Base-by-base conservation (phyloP, 30 jellyfish, hydroid and myxozoan species). In the Hydractinia echinata region DNA sequence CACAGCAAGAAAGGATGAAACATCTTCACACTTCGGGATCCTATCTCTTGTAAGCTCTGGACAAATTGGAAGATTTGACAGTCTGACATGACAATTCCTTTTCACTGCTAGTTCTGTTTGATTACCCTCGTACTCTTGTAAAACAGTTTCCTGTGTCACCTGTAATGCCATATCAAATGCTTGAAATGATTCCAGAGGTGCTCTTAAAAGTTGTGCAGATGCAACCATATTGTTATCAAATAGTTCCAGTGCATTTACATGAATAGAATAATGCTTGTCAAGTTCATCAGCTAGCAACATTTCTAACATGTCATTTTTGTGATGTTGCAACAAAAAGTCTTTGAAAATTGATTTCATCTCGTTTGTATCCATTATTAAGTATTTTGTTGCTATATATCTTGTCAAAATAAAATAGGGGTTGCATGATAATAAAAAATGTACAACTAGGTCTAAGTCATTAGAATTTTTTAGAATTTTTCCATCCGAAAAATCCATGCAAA, bases 31-130 rank as follows among this genome's bases (percentile, higher is more conserved):
- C 76, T 86, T 87, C 30, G 99, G 99, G 16, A 93, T 61, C 68
- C 64, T 84, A 49, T 82, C 91, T 71, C 99, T 77, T 8, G 86
- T 82, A 19, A 93, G 88, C 72, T 93, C 96, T 62, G 99, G 96
- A 54, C 99, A 93, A 11, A 93, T 84, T 1, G 99, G 99, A n/a
- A 93, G 76, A 67, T 93, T 93, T 14, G 96, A 83, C 16, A 93
- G 62, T 19, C 99, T 72, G 6, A 84, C 90, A 72, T 93, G 96
- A 53, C 76, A 84, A 72, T 93, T 77, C 7, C 51, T 72, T 68
- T 93, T 93, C 44, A 87, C 74, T 7, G 39, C 18, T n/a, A 64
- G 6, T n/a, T 64, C 39, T 2, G 74, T n/a, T 6, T 64, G 74
- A 13, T 51, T 64, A 6, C 51, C 39, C 21, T 60, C 85, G n/a